These are phyloP conservation scores for Pseudomyrmex dendroicus DNA, from an alignment of 1,140 invertebrate species.

Conservation along the genomic window DNA sequence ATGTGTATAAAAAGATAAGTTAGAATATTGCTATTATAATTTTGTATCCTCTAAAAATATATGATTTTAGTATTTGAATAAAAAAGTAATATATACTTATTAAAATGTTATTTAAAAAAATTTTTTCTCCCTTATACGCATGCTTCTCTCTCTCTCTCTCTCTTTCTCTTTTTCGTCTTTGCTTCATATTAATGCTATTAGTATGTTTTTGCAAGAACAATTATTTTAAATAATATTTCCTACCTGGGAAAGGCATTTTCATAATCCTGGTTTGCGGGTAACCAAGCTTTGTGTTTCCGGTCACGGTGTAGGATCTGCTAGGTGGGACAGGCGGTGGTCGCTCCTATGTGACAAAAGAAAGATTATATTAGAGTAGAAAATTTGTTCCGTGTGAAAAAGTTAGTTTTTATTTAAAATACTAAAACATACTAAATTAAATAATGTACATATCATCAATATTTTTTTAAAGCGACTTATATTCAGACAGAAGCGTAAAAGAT, in stretches of 20 bases:
- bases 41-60: too few relatives aligned
- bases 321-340: constrained; percentile 95
- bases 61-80: too few relatives aligned
- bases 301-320: constrained; percentile 94
- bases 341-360: constrained; percentile 86
- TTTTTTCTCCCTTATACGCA: too few relatives aligned
- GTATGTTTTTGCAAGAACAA: neutral
- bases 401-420: neutral
- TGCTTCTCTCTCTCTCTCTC: too few relatives aligned
- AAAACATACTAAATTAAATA: neutral
- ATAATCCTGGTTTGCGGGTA: constrained; percentile 96
- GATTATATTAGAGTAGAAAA: constrained; percentile 35
- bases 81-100: too few relatives aligned
- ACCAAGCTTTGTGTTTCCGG: constrained; percentile 95
- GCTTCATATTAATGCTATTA: constrained; percentile 11
- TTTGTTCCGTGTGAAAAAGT: constrained; percentile 15
- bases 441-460: neutral
- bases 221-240: constrained; percentile 52
- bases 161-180: neutral
- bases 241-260: constrained; percentile 94
- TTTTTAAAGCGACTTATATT: too few relatives aligned
- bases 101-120: too few relatives aligned
- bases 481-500: too few relatives aligned
- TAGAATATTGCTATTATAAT: too few relatives aligned
- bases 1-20: too few relatives aligned